Evolutionary conservation across 2,888 invertebrate genomes (phyloP).

Genomic region (Aricia artaxerxes): DNA sequence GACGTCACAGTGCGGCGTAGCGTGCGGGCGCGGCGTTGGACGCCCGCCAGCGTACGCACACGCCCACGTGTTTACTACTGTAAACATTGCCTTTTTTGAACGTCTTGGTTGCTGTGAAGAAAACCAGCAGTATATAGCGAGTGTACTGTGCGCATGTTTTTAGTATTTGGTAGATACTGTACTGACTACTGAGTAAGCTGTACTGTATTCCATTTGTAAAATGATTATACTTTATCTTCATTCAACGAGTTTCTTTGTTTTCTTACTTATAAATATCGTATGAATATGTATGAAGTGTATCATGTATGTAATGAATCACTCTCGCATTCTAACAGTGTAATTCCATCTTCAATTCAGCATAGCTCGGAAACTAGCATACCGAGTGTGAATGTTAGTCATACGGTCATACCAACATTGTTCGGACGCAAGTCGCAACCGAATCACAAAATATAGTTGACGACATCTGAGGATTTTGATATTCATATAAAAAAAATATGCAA

Average conservation of each 20-base stretch:
- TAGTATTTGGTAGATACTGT: background rate
- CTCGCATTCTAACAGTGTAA: constrained; percentile 1
- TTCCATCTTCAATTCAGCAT: background rate
- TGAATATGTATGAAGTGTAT: background rate
- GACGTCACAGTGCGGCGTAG: constrained; percentile 13
- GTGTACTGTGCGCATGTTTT: background rate
- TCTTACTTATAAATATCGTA: background rate
- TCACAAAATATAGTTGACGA: background rate
- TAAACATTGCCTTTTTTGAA: background rate
- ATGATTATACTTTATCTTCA: background rate
- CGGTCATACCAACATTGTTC: background rate
- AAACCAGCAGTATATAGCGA: background rate
- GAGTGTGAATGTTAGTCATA: background rate
- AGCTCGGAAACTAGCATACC: background rate
- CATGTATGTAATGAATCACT: background rate
- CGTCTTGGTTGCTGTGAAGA: background rate
- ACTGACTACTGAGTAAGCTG: too few species aligned
- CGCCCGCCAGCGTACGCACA: constrained; percentile 18
- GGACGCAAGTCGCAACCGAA: background rate
- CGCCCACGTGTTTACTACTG: constrained; percentile 2
- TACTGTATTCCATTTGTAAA: too few species aligned
- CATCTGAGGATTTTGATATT: background rate
- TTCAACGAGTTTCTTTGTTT: background rate
- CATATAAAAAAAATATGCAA: background rate
- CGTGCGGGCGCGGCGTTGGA: constrained; percentile 1